Evolutionary conservation across 2,797 vertebrate genomes (phyloP).

Genomic region (Ispidina lecontei): DNA sequence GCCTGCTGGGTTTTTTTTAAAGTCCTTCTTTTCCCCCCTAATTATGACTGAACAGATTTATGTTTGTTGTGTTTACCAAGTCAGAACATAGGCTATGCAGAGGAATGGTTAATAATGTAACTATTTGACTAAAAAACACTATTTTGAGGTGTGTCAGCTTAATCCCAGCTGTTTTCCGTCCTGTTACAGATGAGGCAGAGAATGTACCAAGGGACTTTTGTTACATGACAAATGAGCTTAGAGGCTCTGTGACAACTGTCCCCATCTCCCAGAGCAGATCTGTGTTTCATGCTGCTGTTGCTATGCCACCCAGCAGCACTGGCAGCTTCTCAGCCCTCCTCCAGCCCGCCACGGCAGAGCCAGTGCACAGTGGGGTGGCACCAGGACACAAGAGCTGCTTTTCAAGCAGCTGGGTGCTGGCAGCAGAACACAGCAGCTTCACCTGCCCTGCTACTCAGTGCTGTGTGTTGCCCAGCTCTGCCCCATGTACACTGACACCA

Average conservation of each 20-base stretch:
- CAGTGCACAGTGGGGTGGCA: fast-evolving
- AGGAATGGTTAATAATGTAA: neutral
- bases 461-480: neutral
- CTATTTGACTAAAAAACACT: neutral
- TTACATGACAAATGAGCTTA: neutral
- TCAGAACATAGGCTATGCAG: neutral
- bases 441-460: neutral
- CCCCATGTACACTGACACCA: fast-evolving
- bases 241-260: neutral
- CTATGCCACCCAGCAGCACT: neutral
- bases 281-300: neutral
- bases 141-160: neutral
- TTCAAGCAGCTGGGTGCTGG: neutral
- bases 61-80: neutral
- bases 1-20: neutral
- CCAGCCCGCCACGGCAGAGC: fast-evolving
- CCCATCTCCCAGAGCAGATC: neutral
- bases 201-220: neutral
- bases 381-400: neutral
- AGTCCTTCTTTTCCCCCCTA: too few species aligned
- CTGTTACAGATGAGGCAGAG: neutral
- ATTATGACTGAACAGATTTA: neutral
- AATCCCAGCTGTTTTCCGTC: neutral
- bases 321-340: fast-evolving
- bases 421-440: neutral